phyloP scores from a whole-genome alignment of 1,140 invertebrate species.

The Drosophila kepulauana region DNA sequence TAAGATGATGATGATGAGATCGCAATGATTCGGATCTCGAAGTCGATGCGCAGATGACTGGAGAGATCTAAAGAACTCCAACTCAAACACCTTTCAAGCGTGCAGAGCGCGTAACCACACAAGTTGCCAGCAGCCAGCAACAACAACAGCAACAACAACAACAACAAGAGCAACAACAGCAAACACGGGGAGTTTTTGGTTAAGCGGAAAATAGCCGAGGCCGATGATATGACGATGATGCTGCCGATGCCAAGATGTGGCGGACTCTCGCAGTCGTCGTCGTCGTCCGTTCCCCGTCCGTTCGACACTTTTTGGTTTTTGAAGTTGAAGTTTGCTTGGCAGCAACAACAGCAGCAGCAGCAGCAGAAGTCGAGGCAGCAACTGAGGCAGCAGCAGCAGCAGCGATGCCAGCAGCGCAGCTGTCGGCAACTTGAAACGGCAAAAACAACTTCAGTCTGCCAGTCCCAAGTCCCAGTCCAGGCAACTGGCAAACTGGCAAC shows the following conservation, averaged over 20 bases:
- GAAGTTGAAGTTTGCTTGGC: constrained; percentile 78
- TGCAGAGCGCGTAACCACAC: constrained; percentile 61
- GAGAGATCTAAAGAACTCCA: constrained; percentile 82
- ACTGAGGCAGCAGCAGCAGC: constrained; percentile 15
- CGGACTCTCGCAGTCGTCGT: constrained; percentile 36
- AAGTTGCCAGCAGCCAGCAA: constrained; percentile 48
- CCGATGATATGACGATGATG: constrained; percentile 58
- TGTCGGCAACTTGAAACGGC: constrained; percentile 78
- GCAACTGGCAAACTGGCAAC: constrained; percentile 51
- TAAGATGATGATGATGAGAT: constrained; percentile 38
- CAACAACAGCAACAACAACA: constrained; percentile 39
- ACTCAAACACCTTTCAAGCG: constrained; percentile 81
- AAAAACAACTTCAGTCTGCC: constrained; percentile 72
- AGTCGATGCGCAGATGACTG: constrained; percentile 67
- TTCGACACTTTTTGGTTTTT: constrained; percentile 76
- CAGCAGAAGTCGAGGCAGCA: background rate
- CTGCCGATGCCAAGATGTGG: constrained; percentile 41
- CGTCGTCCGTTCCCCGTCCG: constrained; percentile 32
- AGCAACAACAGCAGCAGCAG: constrained; percentile 31
- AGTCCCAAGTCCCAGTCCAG: constrained; percentile 51
- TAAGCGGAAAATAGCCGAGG: constrained; percentile 81
- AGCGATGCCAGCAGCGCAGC: constrained; percentile 66
- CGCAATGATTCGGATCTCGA: constrained; percentile 44
- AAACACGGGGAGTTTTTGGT: constrained; percentile 70
- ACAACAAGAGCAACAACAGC: constrained; percentile 30